Percentiles rank a stretch among this genome's conserved stretches.
phyloP scores from a whole-genome alignment of 2,797 vertebrate species.

The Zalophus californianus region DNA sequence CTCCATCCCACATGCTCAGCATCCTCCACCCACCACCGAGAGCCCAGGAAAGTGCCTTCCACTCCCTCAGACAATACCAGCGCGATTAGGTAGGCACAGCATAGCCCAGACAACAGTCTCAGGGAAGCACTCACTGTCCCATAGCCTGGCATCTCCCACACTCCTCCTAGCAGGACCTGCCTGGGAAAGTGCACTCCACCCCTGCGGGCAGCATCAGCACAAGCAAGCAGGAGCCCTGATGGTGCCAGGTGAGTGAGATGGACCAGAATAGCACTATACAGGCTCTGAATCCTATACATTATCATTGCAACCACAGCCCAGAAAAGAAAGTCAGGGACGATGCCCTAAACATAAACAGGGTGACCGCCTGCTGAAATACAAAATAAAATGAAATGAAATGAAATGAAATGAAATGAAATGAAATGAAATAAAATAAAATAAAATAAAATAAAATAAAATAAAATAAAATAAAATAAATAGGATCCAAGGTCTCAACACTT shows the following conservation, averaged over 20 bases:
- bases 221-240: neutral
- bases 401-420: neutral
- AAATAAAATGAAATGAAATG: neutral
- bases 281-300: neutral
- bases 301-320: neutral
- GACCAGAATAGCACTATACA: neutral
- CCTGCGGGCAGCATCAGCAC: neutral
- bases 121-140: neutral
- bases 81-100: neutral
- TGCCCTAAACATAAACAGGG: neutral
- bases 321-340: neutral
- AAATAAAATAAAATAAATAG: neutral
- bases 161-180: neutral
- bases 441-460: neutral
- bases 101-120: neutral
- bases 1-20: neutral
- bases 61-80: neutral
- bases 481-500: neutral
- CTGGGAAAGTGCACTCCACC: neutral
- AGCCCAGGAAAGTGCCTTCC: neutral
- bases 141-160: neutral
- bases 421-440: neutral
- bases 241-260: neutral
- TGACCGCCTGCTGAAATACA: neutral
- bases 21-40: neutral